Evolutionary conservation across 2,888 invertebrate genomes (phyloP), one percentile per base, ranked within the genome.

Genomic region (Hypomecis atomaria): DNA sequence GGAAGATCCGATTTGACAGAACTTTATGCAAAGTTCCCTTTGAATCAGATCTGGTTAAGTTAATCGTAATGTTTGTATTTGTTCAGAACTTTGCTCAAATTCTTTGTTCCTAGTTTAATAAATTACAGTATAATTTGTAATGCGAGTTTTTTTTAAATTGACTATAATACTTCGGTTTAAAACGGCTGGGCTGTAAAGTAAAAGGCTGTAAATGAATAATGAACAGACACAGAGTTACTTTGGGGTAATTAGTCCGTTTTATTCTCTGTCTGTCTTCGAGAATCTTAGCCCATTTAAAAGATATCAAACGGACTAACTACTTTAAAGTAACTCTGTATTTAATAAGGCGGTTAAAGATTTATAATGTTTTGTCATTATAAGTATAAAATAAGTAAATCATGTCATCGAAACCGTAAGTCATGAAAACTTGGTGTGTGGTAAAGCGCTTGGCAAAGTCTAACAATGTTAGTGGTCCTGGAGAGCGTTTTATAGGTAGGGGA

Each of bases 21-120:
- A 83, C 78, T 84, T 84, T 63, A 62, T 23, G 0, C 10, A 61
- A 79, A 84, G 82, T 78, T 80, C 78, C 73, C 71, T 70, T 83
- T 83, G 78, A 85, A 71, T 83, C 83, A 74, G 74, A 72, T 74
- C 80, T 81, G 42, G 54, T 23, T 50, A 50, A 55, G 40, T 55
- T 49, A 47, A 38, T 55, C 37, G 38, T 47, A 40, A 54, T 34
- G 8, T 37, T 45, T 9, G 10, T 49, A 37, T 67, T 52, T 56
- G 33, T 55, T 53, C 38, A 11, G 6, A 50, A 54, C 38, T 56
- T 59, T 65, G 65, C 66, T 67, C 70, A 73, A 71, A 59, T 58
- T 59, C 47, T 38, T 69, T 66, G 74, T 73, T 71, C 64, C 69
- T 73, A 69, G 70, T 9, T 61, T 56, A 54, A 57, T 62, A 67